These are phyloP conservation scores for Drosophila grimshawi DNA, from an alignment of 1,140 invertebrate species.

Conservation along the genomic window DNA sequence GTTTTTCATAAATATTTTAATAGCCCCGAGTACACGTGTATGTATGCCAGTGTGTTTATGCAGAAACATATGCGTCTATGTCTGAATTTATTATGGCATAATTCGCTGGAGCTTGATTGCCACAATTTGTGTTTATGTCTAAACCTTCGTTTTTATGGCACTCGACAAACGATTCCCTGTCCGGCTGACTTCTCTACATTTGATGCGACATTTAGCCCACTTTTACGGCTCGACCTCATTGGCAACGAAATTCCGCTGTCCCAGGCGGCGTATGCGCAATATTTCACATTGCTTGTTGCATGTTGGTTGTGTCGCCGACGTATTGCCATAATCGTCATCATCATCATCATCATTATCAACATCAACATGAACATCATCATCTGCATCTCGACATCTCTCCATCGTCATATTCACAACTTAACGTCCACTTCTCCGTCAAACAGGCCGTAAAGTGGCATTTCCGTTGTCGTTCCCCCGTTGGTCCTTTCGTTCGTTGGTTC, in stretches of 20 bases:
- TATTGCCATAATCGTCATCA: not conserved
- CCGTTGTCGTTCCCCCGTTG: conserved; percentile 53
- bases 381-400: conserved; percentile 59
- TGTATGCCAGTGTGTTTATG: not conserved
- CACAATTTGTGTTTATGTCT: conserved; percentile 47
- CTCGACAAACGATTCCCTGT: conserved; percentile 21
- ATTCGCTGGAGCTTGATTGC: conserved; percentile 45
- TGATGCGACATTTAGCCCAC: conserved; percentile 72
- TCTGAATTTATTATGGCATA: conserved; percentile 46
- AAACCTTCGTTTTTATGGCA: conserved; percentile 51
- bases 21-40: too few relatives aligned
- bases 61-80: conserved; percentile 14
- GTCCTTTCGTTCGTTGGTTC: conserved; percentile 24
- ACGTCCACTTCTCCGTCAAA: conserved; percentile 79
- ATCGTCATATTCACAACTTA: conserved; percentile 81
- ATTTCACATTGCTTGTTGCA: conserved; percentile 46
- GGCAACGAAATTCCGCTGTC: conserved; percentile 45
- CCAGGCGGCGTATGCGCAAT: conserved; percentile 62
- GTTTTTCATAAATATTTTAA: too few relatives aligned
- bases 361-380: conserved; percentile 58
- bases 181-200: conserved; percentile 33
- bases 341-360: conserved; percentile 14
- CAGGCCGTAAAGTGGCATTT: conserved; percentile 82
- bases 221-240: conserved; percentile 73
- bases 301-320: conserved; percentile 21